phyloP scores from a whole-genome alignment of 2,113 vertebrate species.

The Aix galericulata region DNA sequence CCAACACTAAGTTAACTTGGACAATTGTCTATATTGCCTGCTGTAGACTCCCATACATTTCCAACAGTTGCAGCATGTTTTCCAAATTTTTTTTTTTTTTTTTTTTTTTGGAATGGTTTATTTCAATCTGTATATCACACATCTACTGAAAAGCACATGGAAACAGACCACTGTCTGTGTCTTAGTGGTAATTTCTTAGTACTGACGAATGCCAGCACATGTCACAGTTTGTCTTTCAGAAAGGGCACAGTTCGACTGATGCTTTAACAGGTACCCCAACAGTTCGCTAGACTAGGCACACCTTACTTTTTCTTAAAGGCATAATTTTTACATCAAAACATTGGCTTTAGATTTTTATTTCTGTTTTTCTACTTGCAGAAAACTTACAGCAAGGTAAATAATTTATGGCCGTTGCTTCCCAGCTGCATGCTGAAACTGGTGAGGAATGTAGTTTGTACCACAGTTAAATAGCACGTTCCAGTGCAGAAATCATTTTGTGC shows the following conservation, averaged over 20 bases:
- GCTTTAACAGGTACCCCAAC: background rate
- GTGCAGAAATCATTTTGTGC: background rate
- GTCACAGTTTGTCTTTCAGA: background rate
- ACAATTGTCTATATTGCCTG: constrained; percentile 10
- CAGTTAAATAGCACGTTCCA: background rate
- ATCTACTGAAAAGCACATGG: background rate
- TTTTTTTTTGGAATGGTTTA: background rate
- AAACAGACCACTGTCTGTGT: background rate
- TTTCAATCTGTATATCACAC: background rate
- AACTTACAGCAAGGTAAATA: background rate
- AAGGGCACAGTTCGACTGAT: background rate
- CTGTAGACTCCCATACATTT: background rate
- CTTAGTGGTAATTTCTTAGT: background rate
- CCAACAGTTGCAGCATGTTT: background rate
- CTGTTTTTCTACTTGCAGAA: background rate
- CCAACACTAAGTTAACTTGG: background rate
- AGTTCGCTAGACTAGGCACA: background rate
- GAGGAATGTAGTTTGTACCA: background rate
- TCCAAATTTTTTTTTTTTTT: background rate
- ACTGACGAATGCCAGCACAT: background rate
- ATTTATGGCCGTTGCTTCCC: background rate
- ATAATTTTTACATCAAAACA: background rate
- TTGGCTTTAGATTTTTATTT: background rate
- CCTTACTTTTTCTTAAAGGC: background rate
- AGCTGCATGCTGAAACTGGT: background rate